Conservation (phyloP, 2,888 invertebrate species). For the Bugulina stolonifera region DNA sequence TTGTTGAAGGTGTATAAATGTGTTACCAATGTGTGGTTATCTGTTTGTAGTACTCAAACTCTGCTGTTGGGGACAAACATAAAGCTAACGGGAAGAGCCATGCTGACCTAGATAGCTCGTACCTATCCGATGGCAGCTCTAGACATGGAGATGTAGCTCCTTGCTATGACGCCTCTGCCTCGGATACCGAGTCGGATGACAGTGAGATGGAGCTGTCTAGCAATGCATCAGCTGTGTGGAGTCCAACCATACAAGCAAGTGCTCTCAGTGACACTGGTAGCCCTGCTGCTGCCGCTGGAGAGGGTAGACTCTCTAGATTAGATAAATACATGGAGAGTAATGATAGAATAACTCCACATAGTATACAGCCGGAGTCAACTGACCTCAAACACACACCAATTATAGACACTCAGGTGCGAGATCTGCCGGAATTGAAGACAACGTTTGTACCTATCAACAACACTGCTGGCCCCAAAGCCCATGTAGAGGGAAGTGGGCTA, state of each 20-base stretch:
- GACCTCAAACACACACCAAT: no score
- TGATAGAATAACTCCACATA: not conserved
- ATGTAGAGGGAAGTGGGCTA: no score
- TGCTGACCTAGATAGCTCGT: not conserved
- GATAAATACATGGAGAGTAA: not conserved
- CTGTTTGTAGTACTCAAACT: not conserved
- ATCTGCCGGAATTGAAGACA: no score
- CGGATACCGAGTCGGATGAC: slow-evolving; percentile 18
- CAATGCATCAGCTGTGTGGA: slow-evolving; percentile 16
- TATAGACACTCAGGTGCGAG: no score
- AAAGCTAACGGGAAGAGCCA: not conserved
- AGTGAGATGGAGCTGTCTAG: slow-evolving; percentile 25
- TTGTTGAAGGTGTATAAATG: no score
- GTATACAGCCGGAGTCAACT: not conserved
- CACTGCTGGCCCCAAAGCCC: no score
- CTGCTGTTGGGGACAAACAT: not conserved
- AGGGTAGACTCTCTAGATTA: not conserved
- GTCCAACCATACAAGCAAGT: not conserved
- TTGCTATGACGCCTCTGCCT: slow-evolving; percentile 26
- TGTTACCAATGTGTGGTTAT: not conserved
- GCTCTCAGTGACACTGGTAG: not conserved
- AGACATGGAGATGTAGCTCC: not conserved
- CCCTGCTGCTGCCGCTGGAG: not conserved
- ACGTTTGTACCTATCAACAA: no score
- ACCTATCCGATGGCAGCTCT: slow-evolving; percentile 1